Conservation (phyloP, 2,797 vertebrate species). For the Sphenodon punctatus region DNA sequence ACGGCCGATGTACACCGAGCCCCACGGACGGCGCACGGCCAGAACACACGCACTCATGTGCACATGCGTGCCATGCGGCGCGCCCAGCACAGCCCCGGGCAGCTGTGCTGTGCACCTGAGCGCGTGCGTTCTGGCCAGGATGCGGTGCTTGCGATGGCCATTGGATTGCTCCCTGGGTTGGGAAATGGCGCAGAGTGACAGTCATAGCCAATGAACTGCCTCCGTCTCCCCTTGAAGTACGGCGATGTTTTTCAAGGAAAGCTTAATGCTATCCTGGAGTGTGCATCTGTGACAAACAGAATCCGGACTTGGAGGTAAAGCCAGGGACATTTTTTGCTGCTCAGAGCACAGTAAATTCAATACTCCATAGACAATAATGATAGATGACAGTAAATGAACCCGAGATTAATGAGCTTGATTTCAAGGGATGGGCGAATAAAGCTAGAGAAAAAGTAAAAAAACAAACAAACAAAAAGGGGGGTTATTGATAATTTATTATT, state of each 20-base stretch:
- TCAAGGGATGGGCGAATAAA: background rate
- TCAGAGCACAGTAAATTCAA: conserved; percentile 29
- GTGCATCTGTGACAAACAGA: conserved; percentile 23
- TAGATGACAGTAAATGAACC: background rate
- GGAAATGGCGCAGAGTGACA: conserved; percentile 53
- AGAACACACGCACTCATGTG: no score
- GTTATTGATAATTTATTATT: no score
- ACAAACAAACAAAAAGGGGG: no score
- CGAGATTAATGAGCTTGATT: background rate
- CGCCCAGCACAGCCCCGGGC: no score
- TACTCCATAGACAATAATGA: background rate
- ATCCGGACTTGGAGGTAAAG: conserved; percentile 1
- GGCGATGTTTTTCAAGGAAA: conserved; percentile 33
- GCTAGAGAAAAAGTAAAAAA: background rate
- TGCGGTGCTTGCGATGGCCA: no score
- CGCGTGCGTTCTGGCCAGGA: no score
- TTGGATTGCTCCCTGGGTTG: no score
- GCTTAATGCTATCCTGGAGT: background rate
- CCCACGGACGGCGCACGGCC: no score
- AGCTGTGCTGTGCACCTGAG: no score
- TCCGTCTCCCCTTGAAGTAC: conserved; percentile 37
- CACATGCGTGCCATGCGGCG: no score
- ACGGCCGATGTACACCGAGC: no score
- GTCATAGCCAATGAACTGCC: conserved; percentile 26
- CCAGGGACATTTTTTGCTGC: conserved; percentile 1